Evolutionary conservation across 2,888 invertebrate genomes (phyloP), one percentile per base, ranked within the genome.

Genomic region (Drosophila picticornis): DNA sequence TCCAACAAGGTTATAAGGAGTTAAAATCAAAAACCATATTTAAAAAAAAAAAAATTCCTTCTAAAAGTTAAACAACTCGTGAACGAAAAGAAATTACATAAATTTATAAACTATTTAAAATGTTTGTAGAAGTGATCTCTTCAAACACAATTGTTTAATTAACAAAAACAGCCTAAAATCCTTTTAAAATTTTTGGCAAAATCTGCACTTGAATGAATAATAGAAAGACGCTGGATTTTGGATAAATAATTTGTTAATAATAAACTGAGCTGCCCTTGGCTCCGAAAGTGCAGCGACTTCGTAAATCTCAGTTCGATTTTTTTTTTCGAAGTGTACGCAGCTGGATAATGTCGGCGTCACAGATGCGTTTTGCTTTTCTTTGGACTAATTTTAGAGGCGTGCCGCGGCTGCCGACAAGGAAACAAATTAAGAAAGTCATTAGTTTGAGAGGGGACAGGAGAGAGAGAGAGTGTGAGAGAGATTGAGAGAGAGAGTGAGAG

Each of bases 361-460:
- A 60, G 29, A 60, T 56, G 57, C 50, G 60, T 67, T 52, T 46
- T 7, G 25, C 16, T 38, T 36, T 53, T 52, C 43, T 43, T 36
- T 43, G 62, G 55, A 67, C 76, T 77, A 77, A 82, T 73, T 87
- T 77, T 87, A 81, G 79, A 56, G 32, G 25, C 50, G 48, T 51
- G 29, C 50, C 38, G 57, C 68, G 59, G 73, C 32, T 58, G 69
- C 68, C 69, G 70, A 72, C 66, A 74, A 67, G 73, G 80, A 80
- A 80, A 71, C 76, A 82, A 84, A 80, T 87, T 80, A 82, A 65
- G 67, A 59, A 73, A 67, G 57, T 76, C 81, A 83, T 83, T 75
- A 68, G 7, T 4, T 46, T 16, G 16, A 46, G 22, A 46, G 22
- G 22, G 22, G 25, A 16, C 16, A 46, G 38, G 11, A 32, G 16